phyloP scores from a whole-genome alignment of 2,888 invertebrate species.

The Epicampocera succincta region DNA sequence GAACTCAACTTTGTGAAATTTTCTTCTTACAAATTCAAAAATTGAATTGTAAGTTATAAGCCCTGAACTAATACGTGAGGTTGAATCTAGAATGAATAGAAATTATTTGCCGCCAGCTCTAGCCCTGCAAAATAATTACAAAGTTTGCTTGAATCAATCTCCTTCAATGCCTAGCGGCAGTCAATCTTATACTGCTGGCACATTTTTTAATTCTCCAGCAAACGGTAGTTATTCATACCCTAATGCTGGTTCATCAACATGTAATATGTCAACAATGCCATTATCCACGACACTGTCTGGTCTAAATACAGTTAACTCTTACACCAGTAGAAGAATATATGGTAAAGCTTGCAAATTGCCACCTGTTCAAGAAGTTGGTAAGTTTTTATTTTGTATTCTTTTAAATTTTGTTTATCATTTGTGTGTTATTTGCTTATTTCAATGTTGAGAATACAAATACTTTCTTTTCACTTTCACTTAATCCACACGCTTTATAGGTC shows the following conservation, averaged over 20 bases:
- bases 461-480: neutral
- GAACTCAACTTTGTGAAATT: slow-evolving; percentile 25
- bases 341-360: slow-evolving; percentile 82
- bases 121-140: slow-evolving; percentile 83
- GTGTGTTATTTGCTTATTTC: slow-evolving; percentile 24
- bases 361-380: slow-evolving; percentile 91
- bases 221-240: slow-evolving; percentile 53
- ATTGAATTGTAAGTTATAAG: slow-evolving; percentile 87
- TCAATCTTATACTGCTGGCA: slow-evolving; percentile 56
- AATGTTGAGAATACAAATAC: neutral
- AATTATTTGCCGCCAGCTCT: slow-evolving; percentile 88
- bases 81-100: slow-evolving; percentile 93
- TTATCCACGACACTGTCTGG: slow-evolving; percentile 67
- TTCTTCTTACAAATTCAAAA: slow-evolving; percentile 20
- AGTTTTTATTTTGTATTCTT: slow-evolving; percentile 77
- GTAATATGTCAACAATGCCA: slow-evolving; percentile 54
- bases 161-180: slow-evolving; percentile 74
- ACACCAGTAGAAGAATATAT: slow-evolving; percentile 77
- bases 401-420: slow-evolving; percentile 44
- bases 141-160: slow-evolving; percentile 78
- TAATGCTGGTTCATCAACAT: slow-evolving; percentile 39
- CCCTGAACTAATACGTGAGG: slow-evolving; percentile 93
- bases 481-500: neutral
- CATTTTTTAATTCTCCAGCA: slow-evolving; percentile 69
- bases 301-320: slow-evolving; percentile 72